These are phyloP conservation scores for Stomorhina lunata DNA, from an alignment of 2,888 invertebrate genomes.

Conservation along the genomic window DNA sequence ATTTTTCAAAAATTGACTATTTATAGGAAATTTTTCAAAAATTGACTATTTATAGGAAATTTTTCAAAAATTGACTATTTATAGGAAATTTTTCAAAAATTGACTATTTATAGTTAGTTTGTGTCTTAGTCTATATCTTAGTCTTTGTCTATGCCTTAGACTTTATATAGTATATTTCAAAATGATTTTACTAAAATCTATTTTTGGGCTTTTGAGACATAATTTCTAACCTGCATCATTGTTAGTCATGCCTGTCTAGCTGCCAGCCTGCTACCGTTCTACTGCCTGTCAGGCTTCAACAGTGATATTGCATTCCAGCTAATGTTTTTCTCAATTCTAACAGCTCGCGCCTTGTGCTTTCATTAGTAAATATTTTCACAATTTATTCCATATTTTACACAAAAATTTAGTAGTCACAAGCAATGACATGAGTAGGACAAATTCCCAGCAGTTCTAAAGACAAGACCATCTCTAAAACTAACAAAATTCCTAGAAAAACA, in stretches of 20 bases:
- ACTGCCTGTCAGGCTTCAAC: conserved; percentile 47
- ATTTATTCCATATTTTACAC: conserved; percentile 2
- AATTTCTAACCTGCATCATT: conserved; percentile 6
- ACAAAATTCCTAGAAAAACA: no score
- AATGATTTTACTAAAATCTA: background rate
- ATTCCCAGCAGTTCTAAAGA: no score
- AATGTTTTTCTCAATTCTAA: conserved; percentile 18
- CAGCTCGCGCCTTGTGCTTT: background rate
- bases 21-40: no score
- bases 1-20: no score
- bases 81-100: no score
- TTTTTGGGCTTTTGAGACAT: background rate
- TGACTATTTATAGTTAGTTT: no score
- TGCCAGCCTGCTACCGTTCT: conserved; percentile 34
- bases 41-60: no score
- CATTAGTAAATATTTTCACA: conserved; percentile 31
- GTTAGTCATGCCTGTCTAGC: conserved; percentile 5
- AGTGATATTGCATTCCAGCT: conserved; percentile 47
- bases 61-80: no score
- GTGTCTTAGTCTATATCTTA: no score
- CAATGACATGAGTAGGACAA: no score
- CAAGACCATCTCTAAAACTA: no score
- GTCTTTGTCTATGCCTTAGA: background rate
- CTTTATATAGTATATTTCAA: background rate
- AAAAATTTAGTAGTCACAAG: background rate